phyloP scores from a whole-genome alignment of 1,140 invertebrate species.

The Mesaphorura yosii region DNA sequence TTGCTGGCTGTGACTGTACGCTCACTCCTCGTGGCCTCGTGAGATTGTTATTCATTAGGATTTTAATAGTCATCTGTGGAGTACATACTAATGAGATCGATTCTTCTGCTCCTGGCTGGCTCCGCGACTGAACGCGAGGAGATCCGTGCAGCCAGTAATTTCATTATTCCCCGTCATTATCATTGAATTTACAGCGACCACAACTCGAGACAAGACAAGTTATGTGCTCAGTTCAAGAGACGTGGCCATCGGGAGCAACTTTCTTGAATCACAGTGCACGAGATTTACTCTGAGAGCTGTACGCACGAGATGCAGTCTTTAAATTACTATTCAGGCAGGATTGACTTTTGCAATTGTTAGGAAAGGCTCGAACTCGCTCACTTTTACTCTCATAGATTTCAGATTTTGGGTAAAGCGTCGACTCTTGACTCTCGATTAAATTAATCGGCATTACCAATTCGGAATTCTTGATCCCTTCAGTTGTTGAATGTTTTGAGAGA shows the following conservation, averaged over 20 bases:
- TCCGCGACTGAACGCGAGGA: background rate
- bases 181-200: background rate
- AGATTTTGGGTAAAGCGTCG: no score
- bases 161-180: background rate
- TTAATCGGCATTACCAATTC: no score
- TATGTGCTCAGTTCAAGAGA: background rate
- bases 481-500: no score
- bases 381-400: no score
- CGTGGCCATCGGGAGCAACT: background rate
- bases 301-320: no score
- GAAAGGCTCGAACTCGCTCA: no score
- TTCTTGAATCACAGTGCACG: no score
- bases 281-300: no score
- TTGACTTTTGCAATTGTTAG: no score
- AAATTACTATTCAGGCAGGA: no score
- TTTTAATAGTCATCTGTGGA: constrained; percentile 24
- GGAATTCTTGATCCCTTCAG: no score
- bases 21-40: background rate
- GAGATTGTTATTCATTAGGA: constrained; percentile 23
- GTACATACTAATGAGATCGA: constrained; percentile 26
- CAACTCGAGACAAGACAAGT: background rate
- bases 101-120: background rate
- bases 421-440: no score
- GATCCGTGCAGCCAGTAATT: background rate
- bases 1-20: background rate